Evolutionary conservation across 1,140 invertebrate species (phyloP), one percentile per base, ranked within the genome.

Genomic region (Atta texana): DNA sequence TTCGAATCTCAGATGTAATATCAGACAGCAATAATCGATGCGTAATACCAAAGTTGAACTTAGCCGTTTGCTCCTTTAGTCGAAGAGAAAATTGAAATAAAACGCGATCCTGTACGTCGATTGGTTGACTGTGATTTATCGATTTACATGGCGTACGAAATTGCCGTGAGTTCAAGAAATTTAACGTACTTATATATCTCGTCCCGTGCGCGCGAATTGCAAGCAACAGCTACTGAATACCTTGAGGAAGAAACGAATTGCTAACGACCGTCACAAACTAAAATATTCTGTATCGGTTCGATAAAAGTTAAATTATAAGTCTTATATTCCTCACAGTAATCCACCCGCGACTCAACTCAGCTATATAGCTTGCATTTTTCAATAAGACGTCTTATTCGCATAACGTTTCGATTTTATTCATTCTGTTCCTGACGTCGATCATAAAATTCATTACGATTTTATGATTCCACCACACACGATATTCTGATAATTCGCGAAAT

Each of bases 251-350:
- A 61, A 82, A 82, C 39, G 80, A 82, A 82, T 82, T 16, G 49
- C 80, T 82, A 82, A 82, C 53, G 80, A 82, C 55, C 18, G 80
- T 74, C 55, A 55, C 51, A 82, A 64, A 34, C 31, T 80, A 63
- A 80, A 80, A 80, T 68, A 80, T 80, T 80, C 63, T 64, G 75
- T 64, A 78, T 78, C 44, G 76, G 6, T 39, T 16, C 77, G 77
- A 80, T 68, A 53, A 80, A 80, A 69, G 44, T 80, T 80, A 68
- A n/a, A 80, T 80, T 68, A 80, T 68, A 68, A 63, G 77, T 68
- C 44, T 63, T 49, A 14, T 21, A 18, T n/a, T 77, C 39, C 39
- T 61, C 75, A 68, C 64, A 10, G 64, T 68, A 39, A 64, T 28
- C 4, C 28, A 28, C 18, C 31, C 59, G 44, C 61, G 77, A 39